Evolutionary conservation across 2,797 vertebrate genomes (phyloP).

Genomic region (Diglossa cyanea): DNA sequence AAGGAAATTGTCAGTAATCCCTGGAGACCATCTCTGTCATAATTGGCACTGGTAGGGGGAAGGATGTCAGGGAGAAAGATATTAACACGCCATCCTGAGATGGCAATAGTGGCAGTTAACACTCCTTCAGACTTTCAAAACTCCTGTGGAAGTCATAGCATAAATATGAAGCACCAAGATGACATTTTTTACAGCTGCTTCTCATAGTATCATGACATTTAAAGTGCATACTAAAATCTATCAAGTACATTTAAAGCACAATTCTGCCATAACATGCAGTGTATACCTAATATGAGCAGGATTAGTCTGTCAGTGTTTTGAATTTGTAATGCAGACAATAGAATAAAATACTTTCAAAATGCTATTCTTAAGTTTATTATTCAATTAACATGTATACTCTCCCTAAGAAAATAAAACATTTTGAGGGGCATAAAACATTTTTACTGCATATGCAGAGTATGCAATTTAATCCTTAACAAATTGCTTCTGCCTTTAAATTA

Average conservation of each 20-base stretch:
- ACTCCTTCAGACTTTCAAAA: background rate
- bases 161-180: background rate
- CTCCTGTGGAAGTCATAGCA: background rate
- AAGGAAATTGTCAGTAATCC: background rate
- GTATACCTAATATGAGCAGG: background rate
- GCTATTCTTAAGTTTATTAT: slow-evolving; percentile 6
- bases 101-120: background rate
- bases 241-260: slow-evolving; percentile 3
- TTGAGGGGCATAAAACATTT: background rate
- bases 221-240: slow-evolving; percentile 31
- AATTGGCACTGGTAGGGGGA: background rate
- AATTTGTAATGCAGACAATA: slow-evolving; percentile 19
- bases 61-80: background rate
- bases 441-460: background rate
- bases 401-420: slow-evolving; percentile 30
- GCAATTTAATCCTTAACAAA: slow-evolving; percentile 5
- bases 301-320: background rate
- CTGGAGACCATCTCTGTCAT: background rate
- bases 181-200: slow-evolving; percentile 3
- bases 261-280: background rate
- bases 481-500: slow-evolving; percentile 2
- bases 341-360: background rate
- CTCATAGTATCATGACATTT: slow-evolving; percentile 10
- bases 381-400: background rate
- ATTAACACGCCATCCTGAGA: background rate